These are phyloP conservation scores for Irena cyanogastra DNA, from an alignment of 2,113 vertebrate genomes.

Conservation along the genomic window DNA sequence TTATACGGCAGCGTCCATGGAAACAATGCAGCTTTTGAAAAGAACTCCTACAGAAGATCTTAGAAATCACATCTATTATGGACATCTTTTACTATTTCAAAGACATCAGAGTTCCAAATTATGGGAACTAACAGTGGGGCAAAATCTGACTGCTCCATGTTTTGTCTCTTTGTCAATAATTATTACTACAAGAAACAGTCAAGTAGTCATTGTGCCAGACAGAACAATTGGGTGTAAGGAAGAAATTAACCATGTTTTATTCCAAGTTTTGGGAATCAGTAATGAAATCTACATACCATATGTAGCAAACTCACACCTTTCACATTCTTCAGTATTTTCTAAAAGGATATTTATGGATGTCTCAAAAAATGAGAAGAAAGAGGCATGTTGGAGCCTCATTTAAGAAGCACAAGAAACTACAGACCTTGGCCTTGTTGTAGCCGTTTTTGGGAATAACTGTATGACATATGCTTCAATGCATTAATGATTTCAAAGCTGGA, in stretches of 20 bases:
- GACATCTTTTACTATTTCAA: constrained; percentile 59
- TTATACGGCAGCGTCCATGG: constrained; percentile 64
- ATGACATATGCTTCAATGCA: background rate
- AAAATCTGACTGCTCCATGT: constrained; percentile 27
- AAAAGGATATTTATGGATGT: background rate
- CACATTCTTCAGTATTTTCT: background rate
- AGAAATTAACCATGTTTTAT: background rate
- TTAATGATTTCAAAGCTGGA: background rate
- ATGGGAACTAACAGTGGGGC: constrained; percentile 56
- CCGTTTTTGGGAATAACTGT: background rate
- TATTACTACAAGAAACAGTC: constrained; percentile 57
- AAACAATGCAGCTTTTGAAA: constrained; percentile 67
- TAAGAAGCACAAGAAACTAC: background rate
- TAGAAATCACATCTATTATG: constrained; percentile 66
- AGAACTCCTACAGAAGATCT: constrained; percentile 55
- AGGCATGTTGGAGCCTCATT: background rate
- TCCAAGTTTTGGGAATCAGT: background rate
- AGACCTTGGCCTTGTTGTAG: background rate
- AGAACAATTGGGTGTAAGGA: background rate
- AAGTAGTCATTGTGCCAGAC: constrained; percentile 27
- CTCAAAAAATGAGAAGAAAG: background rate
- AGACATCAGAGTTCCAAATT: constrained; percentile 40
- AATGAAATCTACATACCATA: background rate
- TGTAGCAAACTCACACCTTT: background rate
- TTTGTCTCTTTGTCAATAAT: constrained; percentile 55